Evolutionary conservation across 2,797 vertebrate species (phyloP).

Genomic region (Todus mexicanus): DNA sequence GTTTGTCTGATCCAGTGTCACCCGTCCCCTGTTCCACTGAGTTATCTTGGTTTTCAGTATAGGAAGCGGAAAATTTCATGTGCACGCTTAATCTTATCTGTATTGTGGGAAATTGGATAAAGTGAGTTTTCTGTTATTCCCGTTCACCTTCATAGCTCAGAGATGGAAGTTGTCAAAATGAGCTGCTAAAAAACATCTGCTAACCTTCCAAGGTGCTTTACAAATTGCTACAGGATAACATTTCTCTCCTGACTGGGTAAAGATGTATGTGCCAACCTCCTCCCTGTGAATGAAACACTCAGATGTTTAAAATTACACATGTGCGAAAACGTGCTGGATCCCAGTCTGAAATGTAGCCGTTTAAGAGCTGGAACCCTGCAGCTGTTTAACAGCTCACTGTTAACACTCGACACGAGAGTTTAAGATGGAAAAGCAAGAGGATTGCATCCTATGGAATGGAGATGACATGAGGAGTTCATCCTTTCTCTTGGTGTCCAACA

Average conservation of each 20-base stretch:
- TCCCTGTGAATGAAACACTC: background rate
- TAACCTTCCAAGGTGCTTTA: background rate
- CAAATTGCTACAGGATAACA: background rate
- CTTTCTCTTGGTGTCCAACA: background rate
- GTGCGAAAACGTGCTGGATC: background rate
- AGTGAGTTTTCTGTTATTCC: background rate
- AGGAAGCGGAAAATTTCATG: background rate
- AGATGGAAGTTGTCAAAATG: slow-evolving; percentile 9
- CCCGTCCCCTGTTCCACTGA: background rate
- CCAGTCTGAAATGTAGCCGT: background rate
- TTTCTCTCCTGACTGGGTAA: background rate
- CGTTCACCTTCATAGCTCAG: background rate
- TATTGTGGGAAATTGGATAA: background rate
- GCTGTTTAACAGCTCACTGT: background rate
- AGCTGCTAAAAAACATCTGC: background rate
- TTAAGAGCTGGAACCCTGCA: background rate
- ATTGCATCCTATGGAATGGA: background rate
- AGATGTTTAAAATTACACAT: slow-evolving; percentile 2
- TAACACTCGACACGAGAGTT: background rate
- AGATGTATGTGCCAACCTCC: background rate
- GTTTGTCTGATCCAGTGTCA: background rate
- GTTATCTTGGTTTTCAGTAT: background rate
- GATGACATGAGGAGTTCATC: background rate
- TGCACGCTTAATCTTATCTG: background rate
- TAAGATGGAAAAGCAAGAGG: background rate